Percentiles rank a stretch among this genome's conserved stretches.
Evolutionary conservation across 2,888 invertebrate species (phyloP).

Genomic region (Cerastis rubricosa): DNA sequence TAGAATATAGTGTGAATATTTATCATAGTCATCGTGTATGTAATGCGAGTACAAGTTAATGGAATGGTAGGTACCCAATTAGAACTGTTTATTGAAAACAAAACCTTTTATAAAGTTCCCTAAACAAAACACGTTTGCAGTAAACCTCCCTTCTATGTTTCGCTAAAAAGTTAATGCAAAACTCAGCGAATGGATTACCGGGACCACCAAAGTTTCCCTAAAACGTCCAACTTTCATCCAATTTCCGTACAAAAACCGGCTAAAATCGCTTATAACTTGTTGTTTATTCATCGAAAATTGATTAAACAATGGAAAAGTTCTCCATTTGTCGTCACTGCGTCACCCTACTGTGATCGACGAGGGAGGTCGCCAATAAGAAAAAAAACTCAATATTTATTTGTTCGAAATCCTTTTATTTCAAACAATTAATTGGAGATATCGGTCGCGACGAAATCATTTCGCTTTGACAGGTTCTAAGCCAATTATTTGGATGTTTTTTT

Average conservation of each 20-base stretch:
- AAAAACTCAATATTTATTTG: slow-evolving; percentile 74
- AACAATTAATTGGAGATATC: slow-evolving; percentile 84
- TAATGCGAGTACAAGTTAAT: neutral
- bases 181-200: slow-evolving; percentile 38
- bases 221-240: slow-evolving; percentile 52
- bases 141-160: neutral
- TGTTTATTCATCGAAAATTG: slow-evolving; percentile 66
- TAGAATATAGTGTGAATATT: too few relatives aligned
- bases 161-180: slow-evolving; percentile 43
- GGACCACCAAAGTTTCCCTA: slow-evolving; percentile 63
- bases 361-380: slow-evolving; percentile 79
- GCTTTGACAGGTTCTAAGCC: slow-evolving; percentile 84
- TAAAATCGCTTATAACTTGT: slow-evolving; percentile 59
- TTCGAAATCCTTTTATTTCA: slow-evolving; percentile 76
- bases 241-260: slow-evolving; percentile 58
- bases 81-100: neutral
- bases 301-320: slow-evolving; percentile 65
- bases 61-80: neutral
- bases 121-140: slow-evolving; percentile 7
- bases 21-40: neutral
- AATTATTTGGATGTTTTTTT: slow-evolving; percentile 73
- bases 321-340: slow-evolving; percentile 64
- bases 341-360: slow-evolving; percentile 77
- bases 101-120: slow-evolving; percentile 11
- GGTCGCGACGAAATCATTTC: slow-evolving; percentile 86